These are phyloP conservation scores for Salmo trutta DNA, from an alignment of 2,797 vertebrate species.

Conservation along the genomic window DNA sequence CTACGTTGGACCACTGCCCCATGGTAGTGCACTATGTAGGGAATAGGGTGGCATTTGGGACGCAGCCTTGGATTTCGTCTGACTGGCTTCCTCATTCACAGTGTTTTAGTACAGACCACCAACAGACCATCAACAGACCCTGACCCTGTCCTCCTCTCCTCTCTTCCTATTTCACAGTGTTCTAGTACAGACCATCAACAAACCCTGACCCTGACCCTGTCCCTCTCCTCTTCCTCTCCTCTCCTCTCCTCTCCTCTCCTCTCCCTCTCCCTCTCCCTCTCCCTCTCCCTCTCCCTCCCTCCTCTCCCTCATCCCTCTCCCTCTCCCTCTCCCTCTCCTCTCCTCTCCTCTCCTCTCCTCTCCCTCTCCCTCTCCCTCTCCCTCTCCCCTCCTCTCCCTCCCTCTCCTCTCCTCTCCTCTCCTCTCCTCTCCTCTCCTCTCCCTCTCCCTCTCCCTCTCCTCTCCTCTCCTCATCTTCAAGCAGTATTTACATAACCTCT, in stretches of 20 bases:
- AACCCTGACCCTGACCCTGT: no score
- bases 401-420: no score
- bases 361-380: no score
- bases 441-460: fast-evolving
- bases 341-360: neutral
- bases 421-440: no score
- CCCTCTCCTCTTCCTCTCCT: no score
- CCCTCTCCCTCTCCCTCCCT: no score
- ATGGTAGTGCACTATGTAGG: neutral
- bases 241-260: neutral
- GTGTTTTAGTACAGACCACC: constrained; percentile 54
- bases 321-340: no score
- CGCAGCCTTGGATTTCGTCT: neutral
- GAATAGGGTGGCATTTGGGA: neutral
- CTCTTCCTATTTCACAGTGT: constrained; percentile 49
- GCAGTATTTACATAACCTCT: no score
- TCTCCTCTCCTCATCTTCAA: fast-evolving
- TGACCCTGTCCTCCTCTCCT: no score
- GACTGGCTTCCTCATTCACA: constrained; percentile 47
- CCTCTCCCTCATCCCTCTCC: no score
- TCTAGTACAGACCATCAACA: no score
- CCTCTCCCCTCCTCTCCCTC: no score
- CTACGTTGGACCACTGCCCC: neutral
- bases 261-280: neutral
- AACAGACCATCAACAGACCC: constrained; percentile 16